phyloP scores from a whole-genome alignment of 2,113 vertebrate species.

The Columba janthina region DNA sequence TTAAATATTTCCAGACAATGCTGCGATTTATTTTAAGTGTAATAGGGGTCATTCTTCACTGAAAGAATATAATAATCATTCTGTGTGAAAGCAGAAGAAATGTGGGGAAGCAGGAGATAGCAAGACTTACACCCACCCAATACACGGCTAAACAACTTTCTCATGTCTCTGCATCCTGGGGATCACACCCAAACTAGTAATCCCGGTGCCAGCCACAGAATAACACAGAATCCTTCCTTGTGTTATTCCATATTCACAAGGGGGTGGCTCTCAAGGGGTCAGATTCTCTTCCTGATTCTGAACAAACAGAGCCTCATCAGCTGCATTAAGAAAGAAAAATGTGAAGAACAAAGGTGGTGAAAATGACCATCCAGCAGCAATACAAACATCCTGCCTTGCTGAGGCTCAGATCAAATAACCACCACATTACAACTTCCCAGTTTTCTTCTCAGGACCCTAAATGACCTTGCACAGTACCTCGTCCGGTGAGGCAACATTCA shows the following conservation, averaged over 20 bases:
- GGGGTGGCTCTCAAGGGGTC: not conserved
- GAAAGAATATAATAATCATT: slow-evolving; percentile 32
- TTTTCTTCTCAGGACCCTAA: not conserved
- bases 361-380: not conserved
- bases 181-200: not conserved
- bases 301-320: not conserved
- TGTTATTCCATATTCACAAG: not conserved
- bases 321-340: not conserved
- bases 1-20: slow-evolving; percentile 65
- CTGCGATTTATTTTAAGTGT: slow-evolving; percentile 41
- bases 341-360: not conserved
- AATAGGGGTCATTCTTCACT: slow-evolving; percentile 52
- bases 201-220: not conserved
- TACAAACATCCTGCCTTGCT: not conserved
- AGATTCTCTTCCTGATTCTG: not conserved
- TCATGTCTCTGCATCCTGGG: not conserved
- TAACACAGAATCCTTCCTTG: not conserved
- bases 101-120: not conserved
- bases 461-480: not conserved
- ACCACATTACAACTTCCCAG: not conserved
- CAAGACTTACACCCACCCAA: not conserved
- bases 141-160: not conserved
- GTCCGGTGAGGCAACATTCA: not conserved
- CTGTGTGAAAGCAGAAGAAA: slow-evolving; percentile 25
- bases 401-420: not conserved